Evolutionary conservation across 1,140 invertebrate genomes (phyloP), one percentile per base, ranked within the genome.

Genomic region (Cotesia chilonis): DNA sequence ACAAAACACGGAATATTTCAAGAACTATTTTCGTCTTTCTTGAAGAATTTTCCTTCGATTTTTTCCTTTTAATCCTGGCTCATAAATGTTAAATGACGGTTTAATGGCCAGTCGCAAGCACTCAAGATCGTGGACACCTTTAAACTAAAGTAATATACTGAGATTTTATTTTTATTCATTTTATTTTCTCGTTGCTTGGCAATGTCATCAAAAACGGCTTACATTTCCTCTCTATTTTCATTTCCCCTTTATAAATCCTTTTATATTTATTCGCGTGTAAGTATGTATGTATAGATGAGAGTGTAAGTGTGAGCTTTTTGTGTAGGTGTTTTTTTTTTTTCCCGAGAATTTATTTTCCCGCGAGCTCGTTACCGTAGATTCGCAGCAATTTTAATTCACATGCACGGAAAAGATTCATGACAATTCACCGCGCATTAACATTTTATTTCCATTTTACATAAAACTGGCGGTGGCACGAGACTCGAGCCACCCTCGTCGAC

Each of bases 381-480:
- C 14, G 10, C 61, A 41, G 59, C 61, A 41, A 57, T 77, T 75
- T 75, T 74, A 76, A 77, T 71, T 67, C 59, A 72, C 73, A 1
- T 72, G n/a, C 61, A 68, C 41, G 37, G 67, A 38, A 41, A 59
- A 63, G 69, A 74, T 67, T 71, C 63, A 73, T 67, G 69, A 67
- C 47, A 60, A 68, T 36, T 36, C 37, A 78, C 76, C 68, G 74
- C 68, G 74, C 68, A 74, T 76, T 76, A 74, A 80, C 78, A 81
- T 74, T 75, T 78, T 70, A 68, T 12, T 41, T 64, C 47, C 28
- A 28, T 28, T 55, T 35, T 37, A 6, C 41, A 47, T 47, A 47
- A 9, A 47, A 47, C 41, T 5, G 7, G 1, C 1, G 6, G 10
- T 47, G 10, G 41, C 6, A 47, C 4, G 6, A 47, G 41, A 28